Evolutionary conservation across 2,113 vertebrate species (phyloP).

Genomic region (Raja brachyura): DNA sequence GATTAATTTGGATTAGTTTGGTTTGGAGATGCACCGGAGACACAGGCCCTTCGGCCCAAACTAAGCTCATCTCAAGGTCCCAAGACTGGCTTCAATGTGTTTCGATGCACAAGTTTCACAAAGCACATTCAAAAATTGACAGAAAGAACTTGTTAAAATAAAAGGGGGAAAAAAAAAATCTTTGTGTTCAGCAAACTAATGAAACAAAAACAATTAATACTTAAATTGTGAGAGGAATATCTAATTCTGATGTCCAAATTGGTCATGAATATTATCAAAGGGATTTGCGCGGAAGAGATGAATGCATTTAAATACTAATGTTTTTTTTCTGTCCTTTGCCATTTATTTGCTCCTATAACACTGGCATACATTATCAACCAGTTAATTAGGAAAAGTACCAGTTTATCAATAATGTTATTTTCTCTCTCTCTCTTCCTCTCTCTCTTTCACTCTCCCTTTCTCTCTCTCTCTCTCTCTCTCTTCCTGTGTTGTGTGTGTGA

Average conservation of each 20-base stretch:
- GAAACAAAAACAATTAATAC: not conserved
- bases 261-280: constrained; percentile 17
- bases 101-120: not conserved
- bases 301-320: constrained; percentile 8
- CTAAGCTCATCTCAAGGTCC: too few relatives aligned
- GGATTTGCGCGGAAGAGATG: not conserved
- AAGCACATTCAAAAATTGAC: not conserved
- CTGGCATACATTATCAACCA: not conserved
- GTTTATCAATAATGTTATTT: not conserved
- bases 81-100: not conserved
- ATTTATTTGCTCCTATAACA: not conserved
- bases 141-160: not conserved
- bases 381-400: constrained; percentile 24
- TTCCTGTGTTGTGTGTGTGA: constrained; percentile 42
- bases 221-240: not conserved
- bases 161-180: not conserved
- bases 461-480: too few relatives aligned
- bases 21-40: too few relatives aligned
- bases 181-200: constrained; percentile 4
- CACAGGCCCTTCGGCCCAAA: too few relatives aligned
- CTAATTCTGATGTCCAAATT: not conserved
- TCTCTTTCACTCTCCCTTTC: too few relatives aligned
- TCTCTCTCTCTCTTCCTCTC: not conserved
- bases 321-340: not conserved
- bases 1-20: too few relatives aligned